Percentiles rank a stretch among this genome's conserved stretches.
Evolutionary conservation across 2,797 vertebrate genomes (phyloP).

Genomic region (Arrhamphus sclerolepis): DNA sequence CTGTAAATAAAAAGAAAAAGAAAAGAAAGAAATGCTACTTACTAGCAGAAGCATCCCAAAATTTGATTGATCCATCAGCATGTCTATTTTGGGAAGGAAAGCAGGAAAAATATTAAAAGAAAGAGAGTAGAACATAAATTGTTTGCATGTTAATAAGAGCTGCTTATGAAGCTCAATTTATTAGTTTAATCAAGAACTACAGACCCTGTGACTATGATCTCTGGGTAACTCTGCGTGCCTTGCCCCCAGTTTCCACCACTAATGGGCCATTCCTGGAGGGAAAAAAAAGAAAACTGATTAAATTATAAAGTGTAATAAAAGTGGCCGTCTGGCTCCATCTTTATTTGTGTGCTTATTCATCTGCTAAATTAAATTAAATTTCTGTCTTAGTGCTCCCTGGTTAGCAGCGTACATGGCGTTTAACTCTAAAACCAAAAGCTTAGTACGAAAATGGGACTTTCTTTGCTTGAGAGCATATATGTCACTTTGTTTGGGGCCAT

Average conservation of each 20-base stretch:
- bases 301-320: constrained; percentile 7
- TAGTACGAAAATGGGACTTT: too few relatives aligned
- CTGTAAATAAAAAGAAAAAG: too few relatives aligned
- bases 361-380: neutral
- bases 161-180: neutral
- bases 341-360: constrained; percentile 1
- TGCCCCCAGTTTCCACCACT: constrained; percentile 98
- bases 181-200: constrained; percentile 33
- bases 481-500: too few relatives aligned
- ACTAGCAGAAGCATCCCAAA: constrained; percentile 99
- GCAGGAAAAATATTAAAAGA: constrained; percentile 9
- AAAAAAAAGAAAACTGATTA: constrained; percentile 14
- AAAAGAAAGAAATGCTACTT: constrained; percentile 70
- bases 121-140: neutral
- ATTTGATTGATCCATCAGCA: constrained; percentile 97
- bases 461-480: too few relatives aligned
- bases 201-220: constrained; percentile 98
- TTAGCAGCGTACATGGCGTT: neutral
- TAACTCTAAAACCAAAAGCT: neutral
- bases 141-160: neutral
- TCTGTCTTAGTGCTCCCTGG: neutral
- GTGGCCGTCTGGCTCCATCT: neutral
- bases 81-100: constrained; percentile 81
- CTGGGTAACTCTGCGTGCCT: constrained; percentile 94
- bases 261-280: constrained; percentile 93